A percentile compares a stretch with the other conserved stretches of the same genome.
Evolutionary conservation across 2,797 vertebrate species (phyloP).

Genomic region (Cyprinodon diabolis): DNA sequence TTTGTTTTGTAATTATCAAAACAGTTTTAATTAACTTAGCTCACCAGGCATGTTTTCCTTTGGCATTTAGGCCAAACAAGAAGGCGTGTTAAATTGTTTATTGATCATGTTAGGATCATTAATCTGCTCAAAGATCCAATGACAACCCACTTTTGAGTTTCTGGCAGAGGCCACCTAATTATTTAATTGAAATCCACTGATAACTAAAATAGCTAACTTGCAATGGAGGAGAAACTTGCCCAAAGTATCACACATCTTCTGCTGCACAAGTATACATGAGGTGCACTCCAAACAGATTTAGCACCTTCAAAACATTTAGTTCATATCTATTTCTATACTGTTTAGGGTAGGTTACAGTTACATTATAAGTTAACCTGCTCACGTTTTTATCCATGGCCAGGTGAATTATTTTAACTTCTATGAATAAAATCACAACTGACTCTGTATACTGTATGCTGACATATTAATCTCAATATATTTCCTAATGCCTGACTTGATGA

Average conservation of each 20-base stretch:
- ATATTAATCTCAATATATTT: not conserved
- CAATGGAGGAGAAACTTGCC: not conserved
- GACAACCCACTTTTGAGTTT: not conserved
- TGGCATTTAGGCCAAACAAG: not conserved
- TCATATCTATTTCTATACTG: too few relatives aligned
- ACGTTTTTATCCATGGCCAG: not conserved
- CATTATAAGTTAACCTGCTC: too few relatives aligned
- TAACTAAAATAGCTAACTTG: not conserved
- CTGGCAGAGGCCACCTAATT: not conserved
- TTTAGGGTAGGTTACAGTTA: too few relatives aligned
- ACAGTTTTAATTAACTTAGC: not conserved
- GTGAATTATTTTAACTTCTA: not conserved
- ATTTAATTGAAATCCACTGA: not conserved
- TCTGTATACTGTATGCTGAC: too few relatives aligned
- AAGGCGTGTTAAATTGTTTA: not conserved
- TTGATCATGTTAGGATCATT: not conserved
- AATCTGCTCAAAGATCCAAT: not conserved
- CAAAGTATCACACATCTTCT: not conserved
- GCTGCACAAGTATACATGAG: not conserved
- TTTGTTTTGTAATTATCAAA: too few relatives aligned
- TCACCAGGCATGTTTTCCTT: not conserved
- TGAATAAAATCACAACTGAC: not conserved
- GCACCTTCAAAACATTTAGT: not conserved
- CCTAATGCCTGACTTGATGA: not conserved
- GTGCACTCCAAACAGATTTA: not conserved